Evolutionary conservation across 2,797 vertebrate genomes (phyloP), one percentile per base, ranked within the genome.

Genomic region (Micromesistius poutassou): DNA sequence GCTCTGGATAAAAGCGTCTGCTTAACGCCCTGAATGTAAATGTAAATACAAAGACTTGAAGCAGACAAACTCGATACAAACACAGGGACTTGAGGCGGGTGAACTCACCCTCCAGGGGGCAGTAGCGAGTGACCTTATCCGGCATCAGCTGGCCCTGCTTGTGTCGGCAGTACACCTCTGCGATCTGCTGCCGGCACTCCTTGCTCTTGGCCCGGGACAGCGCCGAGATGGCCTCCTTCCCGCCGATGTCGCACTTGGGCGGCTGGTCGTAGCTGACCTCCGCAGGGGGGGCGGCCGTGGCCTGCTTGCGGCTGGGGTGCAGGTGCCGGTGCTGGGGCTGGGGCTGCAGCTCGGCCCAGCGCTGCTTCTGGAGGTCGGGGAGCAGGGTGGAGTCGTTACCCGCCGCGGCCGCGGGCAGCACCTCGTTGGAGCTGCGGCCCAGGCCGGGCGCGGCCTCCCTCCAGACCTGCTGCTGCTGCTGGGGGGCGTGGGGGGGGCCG

Each of bases 171-270:
- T 97, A 98, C 0, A 95, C 94, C 38, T 97, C 96, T 0, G 95
- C 96, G 1, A 99, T 98, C 91, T 97, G 94, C 81, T 97, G 96
- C 77, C 95, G 94, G 74, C 98, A 99, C 87, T 95, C 96, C 83
- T 95, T 94, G 79, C 95, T 96, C 87, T 96, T 97, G 50, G 97
- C 90, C 0, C 98, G 94, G 74, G 96, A 95, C 75, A 99, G 93
- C 40, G 98, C 98, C 0, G 97, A 99, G 83, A 98, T 94, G 6
- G 97, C 97, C 87, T 99, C 98, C 88, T 99, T 99, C 83, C 97
- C 97, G 0, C 94, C 94, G 86, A 99, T 97, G 89, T 99, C 98
- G 1, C 98, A 99, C 89, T 94, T 95, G 1, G 96, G 95, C 0
- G 93, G 92, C 25, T 95, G 95, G 68, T 98, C 96, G 0, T 96